Percentiles rank a stretch among this genome's conserved stretches.
These are phyloP conservation scores for Aethina tumida DNA, from an alignment of 1,140 invertebrate genomes.

Conservation along the genomic window DNA sequence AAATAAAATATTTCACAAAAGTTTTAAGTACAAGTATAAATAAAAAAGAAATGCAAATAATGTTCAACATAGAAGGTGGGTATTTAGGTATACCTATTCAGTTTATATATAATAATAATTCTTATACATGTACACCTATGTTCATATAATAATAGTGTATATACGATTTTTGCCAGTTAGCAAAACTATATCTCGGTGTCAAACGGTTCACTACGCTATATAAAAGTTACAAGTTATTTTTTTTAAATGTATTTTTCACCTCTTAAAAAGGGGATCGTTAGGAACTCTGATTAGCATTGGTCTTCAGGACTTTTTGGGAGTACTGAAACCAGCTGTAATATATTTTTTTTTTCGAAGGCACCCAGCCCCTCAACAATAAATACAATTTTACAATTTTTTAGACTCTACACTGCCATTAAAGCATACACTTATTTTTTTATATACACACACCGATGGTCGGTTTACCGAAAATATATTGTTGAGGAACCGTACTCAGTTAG, in stretches of 20 bases:
- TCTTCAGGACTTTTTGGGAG: conserved; percentile 16
- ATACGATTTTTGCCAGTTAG: conserved; percentile 30
- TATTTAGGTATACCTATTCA: conserved; percentile 26
- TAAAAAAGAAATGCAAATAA: conserved; percentile 25
- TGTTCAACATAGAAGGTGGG: conserved; percentile 9
- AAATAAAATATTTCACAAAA: conserved; percentile 19
- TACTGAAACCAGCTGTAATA: no score
- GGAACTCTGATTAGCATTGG: conserved; percentile 34
- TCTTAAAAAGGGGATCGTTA: conserved; percentile 31
- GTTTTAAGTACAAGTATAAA: conserved; percentile 19
- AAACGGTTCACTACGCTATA: conserved; percentile 31
- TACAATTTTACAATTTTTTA: conserved; percentile 12
- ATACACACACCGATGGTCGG: background rate
- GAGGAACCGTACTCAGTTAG: conserved; percentile 35
- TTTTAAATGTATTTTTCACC: conserved; percentile 25
- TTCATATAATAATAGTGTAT: conserved; percentile 27
- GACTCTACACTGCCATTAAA: conserved; percentile 10
- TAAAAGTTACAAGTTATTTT: conserved; percentile 30
- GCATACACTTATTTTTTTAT: conserved; percentile 5
- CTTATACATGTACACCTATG: conserved; percentile 29
- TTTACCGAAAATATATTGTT: conserved; percentile 27
- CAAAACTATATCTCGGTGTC: conserved; percentile 33
- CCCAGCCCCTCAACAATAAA: conserved; percentile 36
- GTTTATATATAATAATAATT: conserved; percentile 23
- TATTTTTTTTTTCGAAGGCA: conserved; percentile 34